Evolutionary conservation across 2,113 vertebrate species (phyloP).

Genomic region (Oncorhynchus tshawytscha): DNA sequence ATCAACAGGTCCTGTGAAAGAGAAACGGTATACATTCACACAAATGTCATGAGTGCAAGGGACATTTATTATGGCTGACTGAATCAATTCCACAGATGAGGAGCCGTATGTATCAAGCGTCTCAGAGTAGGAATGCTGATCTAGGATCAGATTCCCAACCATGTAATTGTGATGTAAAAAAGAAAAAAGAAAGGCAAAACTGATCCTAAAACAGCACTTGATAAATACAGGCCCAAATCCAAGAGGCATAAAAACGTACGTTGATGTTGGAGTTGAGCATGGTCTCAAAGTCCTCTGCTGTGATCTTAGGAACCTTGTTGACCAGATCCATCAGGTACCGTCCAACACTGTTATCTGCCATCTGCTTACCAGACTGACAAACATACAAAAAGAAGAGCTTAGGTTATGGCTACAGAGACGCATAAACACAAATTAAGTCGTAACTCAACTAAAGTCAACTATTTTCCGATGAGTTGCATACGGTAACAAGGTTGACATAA

Average conservation of each 20-base stretch:
- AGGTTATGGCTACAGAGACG: no score
- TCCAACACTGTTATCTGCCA: conserved; percentile 93
- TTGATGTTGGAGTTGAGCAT: conserved; percentile 99
- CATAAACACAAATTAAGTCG: not conserved
- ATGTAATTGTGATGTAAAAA: no score
- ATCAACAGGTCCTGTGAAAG: conserved; percentile 88
- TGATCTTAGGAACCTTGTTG: conserved; percentile 95
- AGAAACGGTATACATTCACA: not conserved
- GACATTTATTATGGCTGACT: not conserved
- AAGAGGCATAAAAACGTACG: conserved; percentile 69
- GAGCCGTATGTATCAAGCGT: no score
- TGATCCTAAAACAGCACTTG: no score
- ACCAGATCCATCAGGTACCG: conserved; percentile 97
- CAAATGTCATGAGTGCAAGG: not conserved
- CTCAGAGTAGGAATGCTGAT: no score
- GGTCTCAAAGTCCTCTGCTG: conserved; percentile 95
- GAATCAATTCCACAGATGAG: no score
- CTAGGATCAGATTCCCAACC: no score
- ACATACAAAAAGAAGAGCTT: conserved; percentile 51
- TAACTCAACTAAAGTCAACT: no score
- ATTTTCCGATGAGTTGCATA: not conserved
- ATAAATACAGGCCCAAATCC: no score
- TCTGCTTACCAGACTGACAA: conserved; percentile 89
- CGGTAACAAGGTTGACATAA: not conserved
- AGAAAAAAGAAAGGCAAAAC: no score